Evolutionary conservation across 2,113 vertebrate genomes (phyloP).

Genomic region (Lathamus discolor): DNA sequence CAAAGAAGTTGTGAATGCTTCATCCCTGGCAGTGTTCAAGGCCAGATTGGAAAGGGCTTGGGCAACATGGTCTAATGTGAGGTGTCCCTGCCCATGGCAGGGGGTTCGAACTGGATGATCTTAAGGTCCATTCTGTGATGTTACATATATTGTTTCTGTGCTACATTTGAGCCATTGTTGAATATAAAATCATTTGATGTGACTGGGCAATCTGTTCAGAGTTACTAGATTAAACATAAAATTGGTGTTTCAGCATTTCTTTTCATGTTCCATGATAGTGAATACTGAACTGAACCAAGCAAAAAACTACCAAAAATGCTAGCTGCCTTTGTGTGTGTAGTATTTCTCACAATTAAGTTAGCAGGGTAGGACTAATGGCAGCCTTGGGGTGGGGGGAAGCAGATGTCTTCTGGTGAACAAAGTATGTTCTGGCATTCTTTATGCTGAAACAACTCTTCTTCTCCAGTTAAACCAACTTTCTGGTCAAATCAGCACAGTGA

Average conservation of each 20-base stretch:
- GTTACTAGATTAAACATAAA: not conserved
- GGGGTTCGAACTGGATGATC: not conserved
- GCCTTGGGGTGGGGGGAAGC: not conserved
- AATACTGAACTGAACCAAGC: not conserved
- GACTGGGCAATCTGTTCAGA: not conserved
- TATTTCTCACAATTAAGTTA: not conserved
- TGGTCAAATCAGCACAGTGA: accelerated
- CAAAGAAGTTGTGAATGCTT: not conserved
- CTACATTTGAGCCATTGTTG: not conserved
- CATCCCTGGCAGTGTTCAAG: not conserved
- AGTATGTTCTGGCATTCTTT: not conserved
- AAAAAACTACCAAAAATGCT: not conserved
- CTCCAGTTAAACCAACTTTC: not conserved
- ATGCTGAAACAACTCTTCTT: not conserved
- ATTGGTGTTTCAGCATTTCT: not conserved
- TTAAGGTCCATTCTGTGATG: not conserved
- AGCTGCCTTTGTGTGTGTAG: too few species aligned
- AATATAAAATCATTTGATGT: not conserved
- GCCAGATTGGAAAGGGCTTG: not conserved
- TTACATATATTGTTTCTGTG: not conserved
- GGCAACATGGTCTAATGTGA: not conserved
- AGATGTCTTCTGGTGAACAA: not conserved
- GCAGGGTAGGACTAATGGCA: not conserved
- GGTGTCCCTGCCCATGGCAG: not conserved
- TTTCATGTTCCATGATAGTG: not conserved